A percentile compares a stretch with the other conserved stretches of the same genome.
Conservation (phyloP, 1,140 invertebrate genomes). For the Lepidurus couesii region DNA sequence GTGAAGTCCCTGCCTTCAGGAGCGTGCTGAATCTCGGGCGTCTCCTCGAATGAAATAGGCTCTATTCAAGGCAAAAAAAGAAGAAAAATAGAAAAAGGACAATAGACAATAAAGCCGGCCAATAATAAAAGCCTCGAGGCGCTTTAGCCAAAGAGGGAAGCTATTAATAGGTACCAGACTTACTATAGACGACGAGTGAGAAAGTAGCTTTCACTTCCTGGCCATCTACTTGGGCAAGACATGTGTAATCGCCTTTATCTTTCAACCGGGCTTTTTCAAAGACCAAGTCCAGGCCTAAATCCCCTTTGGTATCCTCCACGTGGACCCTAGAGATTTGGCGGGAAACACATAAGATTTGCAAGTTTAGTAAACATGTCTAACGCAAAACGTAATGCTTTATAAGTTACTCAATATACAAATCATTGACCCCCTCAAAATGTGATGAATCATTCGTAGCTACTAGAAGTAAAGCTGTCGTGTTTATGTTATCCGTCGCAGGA, state of each 20-base stretch:
- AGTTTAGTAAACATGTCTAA: background rate
- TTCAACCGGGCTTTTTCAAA: slow-evolving; percentile 41
- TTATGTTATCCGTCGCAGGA: background rate
- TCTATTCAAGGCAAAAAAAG: slow-evolving; percentile 34
- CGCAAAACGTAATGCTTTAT: too few relatives aligned
- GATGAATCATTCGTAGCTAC: too few relatives aligned
- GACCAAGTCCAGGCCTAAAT: slow-evolving; percentile 40
- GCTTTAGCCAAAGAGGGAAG: background rate
- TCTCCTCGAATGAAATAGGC: slow-evolving; percentile 46
- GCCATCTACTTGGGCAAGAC: slow-evolving; percentile 41
- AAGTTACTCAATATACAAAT: too few relatives aligned
- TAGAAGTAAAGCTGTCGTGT: too few relatives aligned
- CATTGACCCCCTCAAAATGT: too few relatives aligned
- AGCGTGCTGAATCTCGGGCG: slow-evolving; percentile 45
- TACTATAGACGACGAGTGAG: slow-evolving; percentile 42
- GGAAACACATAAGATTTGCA: background rate
- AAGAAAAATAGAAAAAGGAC: background rate
- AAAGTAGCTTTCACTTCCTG: slow-evolving; percentile 39
- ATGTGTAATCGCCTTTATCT: slow-evolving; percentile 42
- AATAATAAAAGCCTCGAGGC: background rate
- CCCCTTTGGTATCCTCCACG: slow-evolving; percentile 39
- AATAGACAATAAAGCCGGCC: background rate
- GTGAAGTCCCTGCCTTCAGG: slow-evolving; percentile 47
- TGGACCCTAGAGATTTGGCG: slow-evolving; percentile 38
- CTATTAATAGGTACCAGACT: slow-evolving; percentile 36